Conservation (phyloP, 2,797 vertebrate species). For the Aphelocoma californica region DNA sequence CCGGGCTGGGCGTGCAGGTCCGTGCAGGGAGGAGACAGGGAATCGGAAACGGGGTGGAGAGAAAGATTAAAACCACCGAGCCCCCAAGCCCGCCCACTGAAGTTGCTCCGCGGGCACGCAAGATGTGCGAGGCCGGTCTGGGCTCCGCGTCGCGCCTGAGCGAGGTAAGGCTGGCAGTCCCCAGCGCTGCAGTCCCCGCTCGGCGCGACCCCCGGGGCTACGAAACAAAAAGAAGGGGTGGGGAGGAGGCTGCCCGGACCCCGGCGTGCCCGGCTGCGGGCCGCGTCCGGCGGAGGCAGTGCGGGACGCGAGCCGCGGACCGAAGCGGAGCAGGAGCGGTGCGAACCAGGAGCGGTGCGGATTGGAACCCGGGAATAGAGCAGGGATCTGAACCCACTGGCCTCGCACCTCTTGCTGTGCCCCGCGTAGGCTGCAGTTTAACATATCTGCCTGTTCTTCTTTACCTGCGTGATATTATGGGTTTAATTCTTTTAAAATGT, state of each 20-base stretch:
- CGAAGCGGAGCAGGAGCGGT: background rate
- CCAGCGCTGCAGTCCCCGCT: background rate
- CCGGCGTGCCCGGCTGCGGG: background rate
- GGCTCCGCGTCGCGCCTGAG: background rate
- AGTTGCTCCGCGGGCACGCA: background rate
- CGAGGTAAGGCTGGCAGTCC: background rate
- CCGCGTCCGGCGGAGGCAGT: background rate
- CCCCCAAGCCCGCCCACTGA: background rate
- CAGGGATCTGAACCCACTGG: background rate
- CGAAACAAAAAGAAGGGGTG: background rate
- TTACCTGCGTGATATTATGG: background rate
- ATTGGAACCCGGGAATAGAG: background rate
- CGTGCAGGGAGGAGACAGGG: background rate
- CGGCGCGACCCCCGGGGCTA: background rate
- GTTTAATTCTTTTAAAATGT: background rate
- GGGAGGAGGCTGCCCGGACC: background rate
- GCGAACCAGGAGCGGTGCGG: background rate
- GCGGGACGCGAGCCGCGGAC: background rate
- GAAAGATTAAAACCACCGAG: background rate
- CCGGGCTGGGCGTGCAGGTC: background rate
- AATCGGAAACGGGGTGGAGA: background rate
- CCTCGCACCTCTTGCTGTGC: background rate
- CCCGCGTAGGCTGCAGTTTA: background rate
- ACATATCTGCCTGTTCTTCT: background rate
- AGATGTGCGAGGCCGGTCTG: background rate